Percentiles rank a stretch among this genome's conserved stretches.
phyloP scores from a whole-genome alignment of 2,888 invertebrate species.

The Peribatodes rhomboidaria region DNA sequence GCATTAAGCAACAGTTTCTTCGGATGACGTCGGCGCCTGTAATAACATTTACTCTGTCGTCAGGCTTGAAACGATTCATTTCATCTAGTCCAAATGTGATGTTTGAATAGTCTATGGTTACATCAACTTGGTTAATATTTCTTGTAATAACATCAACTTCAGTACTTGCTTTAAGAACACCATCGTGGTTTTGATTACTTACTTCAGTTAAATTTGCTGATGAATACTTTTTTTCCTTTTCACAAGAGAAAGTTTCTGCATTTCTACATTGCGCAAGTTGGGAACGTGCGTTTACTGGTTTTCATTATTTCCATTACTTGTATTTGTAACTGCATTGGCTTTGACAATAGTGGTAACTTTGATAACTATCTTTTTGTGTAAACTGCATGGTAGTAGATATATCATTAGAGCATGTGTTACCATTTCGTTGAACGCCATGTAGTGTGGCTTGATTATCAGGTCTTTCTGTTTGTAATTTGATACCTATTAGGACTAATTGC shows the following conservation, averaged over 20 bases:
- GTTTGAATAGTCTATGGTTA: constrained; percentile 34
- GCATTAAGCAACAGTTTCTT: constrained; percentile 24
- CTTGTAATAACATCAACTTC: neutral
- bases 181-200: constrained; percentile 3
- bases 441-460: constrained; percentile 33
- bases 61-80: constrained; percentile 31
- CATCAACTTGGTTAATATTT: constrained; percentile 19
- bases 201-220: neutral
- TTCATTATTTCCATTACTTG: constrained; percentile 14
- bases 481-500: constrained; percentile 59
- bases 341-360: neutral
- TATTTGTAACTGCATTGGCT: constrained; percentile 4
- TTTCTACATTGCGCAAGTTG: constrained; percentile 21
- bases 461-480: constrained; percentile 46
- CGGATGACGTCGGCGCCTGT: constrained; percentile 29
- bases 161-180: neutral
- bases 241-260: constrained; percentile 19
- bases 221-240: neutral
- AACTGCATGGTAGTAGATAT: constrained; percentile 2
- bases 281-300: constrained; percentile 21
- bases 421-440: constrained; percentile 37
- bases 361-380: constrained; percentile 17
- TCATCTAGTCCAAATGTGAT: constrained; percentile 15
- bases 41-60: constrained; percentile 37
- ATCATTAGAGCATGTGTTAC: constrained; percentile 20